These are phyloP conservation scores for Numida meleagris DNA, from an alignment of 2,113 vertebrate genomes.

Conservation along the genomic window DNA sequence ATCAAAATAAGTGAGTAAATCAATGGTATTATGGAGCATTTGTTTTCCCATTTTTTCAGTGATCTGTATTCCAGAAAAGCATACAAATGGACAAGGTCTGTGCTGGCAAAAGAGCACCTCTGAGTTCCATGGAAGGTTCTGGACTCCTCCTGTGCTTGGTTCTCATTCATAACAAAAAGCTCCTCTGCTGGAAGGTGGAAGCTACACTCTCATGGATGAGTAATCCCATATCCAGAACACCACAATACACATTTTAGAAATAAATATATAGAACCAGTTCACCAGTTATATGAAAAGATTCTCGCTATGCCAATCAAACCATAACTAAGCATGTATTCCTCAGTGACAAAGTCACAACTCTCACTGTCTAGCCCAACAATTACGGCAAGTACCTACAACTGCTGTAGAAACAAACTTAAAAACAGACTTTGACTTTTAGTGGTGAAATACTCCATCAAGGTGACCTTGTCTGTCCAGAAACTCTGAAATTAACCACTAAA, in stretches of 20 bases:
- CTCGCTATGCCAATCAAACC: background rate
- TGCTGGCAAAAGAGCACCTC: background rate
- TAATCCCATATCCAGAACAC: fast-evolving
- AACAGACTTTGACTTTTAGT: background rate
- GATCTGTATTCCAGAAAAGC: background rate
- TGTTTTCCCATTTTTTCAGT: background rate
- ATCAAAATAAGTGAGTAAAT: background rate
- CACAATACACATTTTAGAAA: background rate
- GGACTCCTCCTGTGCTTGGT: background rate
- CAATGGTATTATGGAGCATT: background rate
- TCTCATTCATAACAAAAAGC: background rate
- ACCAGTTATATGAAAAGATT: background rate
- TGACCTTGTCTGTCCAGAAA: background rate
- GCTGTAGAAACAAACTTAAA: background rate
- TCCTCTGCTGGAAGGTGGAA: background rate
- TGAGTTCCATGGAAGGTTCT: background rate
- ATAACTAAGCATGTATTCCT: background rate
- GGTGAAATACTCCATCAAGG: background rate
- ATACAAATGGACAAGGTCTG: background rate
- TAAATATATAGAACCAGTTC: background rate
- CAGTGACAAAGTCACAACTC: background rate
- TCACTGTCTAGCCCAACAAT: background rate
- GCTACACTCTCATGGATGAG: background rate
- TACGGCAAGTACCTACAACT: background rate
- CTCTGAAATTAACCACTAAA: background rate